These are phyloP conservation scores for Phataginus tricuspis DNA, from an alignment of 2,797 vertebrate species.

Conservation along the genomic window DNA sequence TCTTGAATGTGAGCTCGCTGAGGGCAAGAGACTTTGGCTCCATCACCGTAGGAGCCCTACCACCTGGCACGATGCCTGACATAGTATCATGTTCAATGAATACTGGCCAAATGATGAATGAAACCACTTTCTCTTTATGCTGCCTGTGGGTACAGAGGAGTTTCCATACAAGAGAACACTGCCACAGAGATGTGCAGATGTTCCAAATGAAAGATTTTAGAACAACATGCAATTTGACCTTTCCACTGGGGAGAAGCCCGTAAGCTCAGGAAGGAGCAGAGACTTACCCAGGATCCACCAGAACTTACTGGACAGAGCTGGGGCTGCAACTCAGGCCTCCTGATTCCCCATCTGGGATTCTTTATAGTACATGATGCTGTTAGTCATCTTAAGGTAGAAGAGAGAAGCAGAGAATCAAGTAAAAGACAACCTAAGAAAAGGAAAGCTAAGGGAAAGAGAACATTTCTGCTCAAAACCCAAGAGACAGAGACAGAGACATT, in stretches of 20 bases:
- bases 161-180: neutral
- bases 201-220: neutral
- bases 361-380: neutral
- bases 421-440: neutral
- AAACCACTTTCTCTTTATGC: neutral
- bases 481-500: neutral
- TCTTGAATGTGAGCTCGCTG: neutral
- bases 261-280: neutral
- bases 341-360: neutral
- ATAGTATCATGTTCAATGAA: neutral
- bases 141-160: neutral
- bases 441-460: neutral
- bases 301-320: neutral
- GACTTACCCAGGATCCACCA: neutral
- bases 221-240: neutral
- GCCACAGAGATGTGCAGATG: neutral
- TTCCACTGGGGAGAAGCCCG: neutral
- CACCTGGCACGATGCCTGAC: neutral
- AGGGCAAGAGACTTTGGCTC: neutral
- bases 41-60: neutral
- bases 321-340: neutral
- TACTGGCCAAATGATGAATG: neutral
- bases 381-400: neutral
- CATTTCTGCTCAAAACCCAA: neutral
- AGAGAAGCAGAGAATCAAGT: neutral